Percentiles rank a stretch among this genome's conserved stretches.
phyloP scores from a whole-genome alignment of 1,140 invertebrate genomes.

The Brachionus asplanchnoidis region DNA sequence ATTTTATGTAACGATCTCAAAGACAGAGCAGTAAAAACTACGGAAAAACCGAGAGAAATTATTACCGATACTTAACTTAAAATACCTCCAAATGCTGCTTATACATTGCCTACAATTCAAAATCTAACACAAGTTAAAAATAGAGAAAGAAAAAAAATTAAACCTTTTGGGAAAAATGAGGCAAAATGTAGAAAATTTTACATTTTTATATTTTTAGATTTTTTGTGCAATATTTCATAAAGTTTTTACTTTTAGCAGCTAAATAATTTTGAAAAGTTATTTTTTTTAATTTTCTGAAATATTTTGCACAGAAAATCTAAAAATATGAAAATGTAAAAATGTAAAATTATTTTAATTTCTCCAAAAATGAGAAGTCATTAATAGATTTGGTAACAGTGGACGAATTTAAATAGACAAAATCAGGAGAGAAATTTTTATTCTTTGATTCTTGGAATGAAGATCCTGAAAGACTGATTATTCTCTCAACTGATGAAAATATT shows the following conservation, averaged over 20 bases:
- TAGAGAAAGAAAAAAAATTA: background rate
- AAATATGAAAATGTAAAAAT: too few species aligned
- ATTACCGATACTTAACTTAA: background rate
- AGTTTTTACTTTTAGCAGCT: too few species aligned
- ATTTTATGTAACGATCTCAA: background rate
- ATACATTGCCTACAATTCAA: background rate
- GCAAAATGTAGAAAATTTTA: too few species aligned
- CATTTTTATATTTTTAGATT: too few species aligned
- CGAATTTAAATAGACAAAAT: constrained; percentile 26
- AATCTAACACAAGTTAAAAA: constrained; percentile 6
- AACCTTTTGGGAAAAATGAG: background rate
- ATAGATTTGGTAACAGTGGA: too few species aligned
- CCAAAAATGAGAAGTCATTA: constrained; percentile 9
- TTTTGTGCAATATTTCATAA: too few species aligned
- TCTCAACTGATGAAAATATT: background rate
- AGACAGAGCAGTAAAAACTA: background rate
- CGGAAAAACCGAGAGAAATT: constrained; percentile 6
- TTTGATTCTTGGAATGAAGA: constrained; percentile 14
- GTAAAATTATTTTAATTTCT: too few species aligned
- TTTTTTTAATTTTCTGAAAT: too few species aligned
- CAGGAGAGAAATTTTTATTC: background rate
- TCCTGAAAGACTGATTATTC: constrained; percentile 1
- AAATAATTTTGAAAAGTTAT: too few species aligned
- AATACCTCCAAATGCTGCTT: background rate
- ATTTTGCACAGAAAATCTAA: too few species aligned